Evolutionary conservation across 2,888 invertebrate species (phyloP).

Genomic region (Alviniconcha strummeri): DNA sequence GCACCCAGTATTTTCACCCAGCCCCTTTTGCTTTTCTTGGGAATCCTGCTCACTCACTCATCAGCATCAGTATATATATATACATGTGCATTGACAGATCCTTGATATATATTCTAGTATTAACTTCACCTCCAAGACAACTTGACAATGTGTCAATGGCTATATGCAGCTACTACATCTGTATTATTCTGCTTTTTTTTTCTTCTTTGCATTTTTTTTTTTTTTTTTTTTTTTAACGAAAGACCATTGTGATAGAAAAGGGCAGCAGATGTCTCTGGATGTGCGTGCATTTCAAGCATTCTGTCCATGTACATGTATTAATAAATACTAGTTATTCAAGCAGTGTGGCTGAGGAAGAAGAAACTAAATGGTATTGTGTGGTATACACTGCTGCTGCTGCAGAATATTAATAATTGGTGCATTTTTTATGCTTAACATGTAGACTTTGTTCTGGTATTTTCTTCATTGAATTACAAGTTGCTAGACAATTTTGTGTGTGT

Average conservation of each 20-base stretch:
- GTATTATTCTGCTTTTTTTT: neutral
- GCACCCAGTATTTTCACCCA: no score
- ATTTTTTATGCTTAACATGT: no score
- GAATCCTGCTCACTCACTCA: no score
- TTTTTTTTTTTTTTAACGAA: neutral
- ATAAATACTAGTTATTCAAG: neutral
- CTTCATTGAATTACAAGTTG: no score
- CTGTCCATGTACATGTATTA: neutral
- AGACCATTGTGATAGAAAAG: constrained; percentile 23
- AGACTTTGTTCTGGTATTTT: no score
- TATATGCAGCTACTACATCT: neutral
- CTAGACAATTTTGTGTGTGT: no score
- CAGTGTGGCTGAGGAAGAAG: no score
- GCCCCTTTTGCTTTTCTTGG: no score
- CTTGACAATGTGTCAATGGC: constrained; percentile 3
- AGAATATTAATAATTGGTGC: neutral
- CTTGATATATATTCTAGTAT: no score
- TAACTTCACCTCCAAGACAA: neutral
- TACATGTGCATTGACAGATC: no score
- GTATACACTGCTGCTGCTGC: constrained; percentile 7
- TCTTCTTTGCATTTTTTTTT: neutral
- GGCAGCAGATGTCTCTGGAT: constrained; percentile 9
- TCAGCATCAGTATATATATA: no score
- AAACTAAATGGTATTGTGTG: neutral
- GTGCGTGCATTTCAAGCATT: constrained; percentile 2